Evolutionary conservation across 2,113 vertebrate genomes (phyloP).

Genomic region (Chloroceryle aenea): DNA sequence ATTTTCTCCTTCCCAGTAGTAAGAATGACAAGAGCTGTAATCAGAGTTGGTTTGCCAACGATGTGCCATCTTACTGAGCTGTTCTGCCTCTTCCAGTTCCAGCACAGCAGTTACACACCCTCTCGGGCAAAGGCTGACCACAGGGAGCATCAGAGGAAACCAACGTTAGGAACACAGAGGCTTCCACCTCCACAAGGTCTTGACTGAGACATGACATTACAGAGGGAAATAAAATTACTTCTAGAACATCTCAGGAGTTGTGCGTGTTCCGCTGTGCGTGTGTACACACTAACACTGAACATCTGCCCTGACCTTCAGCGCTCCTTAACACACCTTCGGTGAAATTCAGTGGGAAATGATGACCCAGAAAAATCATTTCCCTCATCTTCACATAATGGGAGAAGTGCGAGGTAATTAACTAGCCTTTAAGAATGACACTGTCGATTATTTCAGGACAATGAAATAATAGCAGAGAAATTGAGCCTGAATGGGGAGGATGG

Average conservation of each 20-base stretch:
- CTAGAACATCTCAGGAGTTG: neutral
- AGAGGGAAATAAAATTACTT: neutral
- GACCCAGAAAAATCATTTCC: neutral
- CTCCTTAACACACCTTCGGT: neutral
- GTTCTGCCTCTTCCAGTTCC: neutral
- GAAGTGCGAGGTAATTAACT: neutral
- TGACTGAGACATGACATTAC: fast-evolving
- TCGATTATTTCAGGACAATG: conserved; percentile 19
- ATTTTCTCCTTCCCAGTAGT: neutral
- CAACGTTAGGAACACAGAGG: fast-evolving
- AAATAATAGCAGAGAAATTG: neutral
- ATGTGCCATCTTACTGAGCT: fast-evolving
- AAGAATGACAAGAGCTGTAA: neutral
- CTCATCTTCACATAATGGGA: neutral
- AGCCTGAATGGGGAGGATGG: neutral
- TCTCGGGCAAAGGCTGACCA: neutral
- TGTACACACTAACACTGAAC: neutral
- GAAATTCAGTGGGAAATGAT: neutral
- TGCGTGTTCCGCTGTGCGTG: too few species aligned
- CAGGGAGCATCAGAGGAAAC: neutral
- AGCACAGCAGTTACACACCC: neutral
- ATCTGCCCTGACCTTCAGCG: neutral
- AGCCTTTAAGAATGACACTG: conserved; percentile 9
- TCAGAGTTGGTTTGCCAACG: neutral
- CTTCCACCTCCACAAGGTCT: neutral